phyloP scores from a whole-genome alignment of 2,113 vertebrate genomes.

The Paradoxurus hermaphroditus region DNA sequence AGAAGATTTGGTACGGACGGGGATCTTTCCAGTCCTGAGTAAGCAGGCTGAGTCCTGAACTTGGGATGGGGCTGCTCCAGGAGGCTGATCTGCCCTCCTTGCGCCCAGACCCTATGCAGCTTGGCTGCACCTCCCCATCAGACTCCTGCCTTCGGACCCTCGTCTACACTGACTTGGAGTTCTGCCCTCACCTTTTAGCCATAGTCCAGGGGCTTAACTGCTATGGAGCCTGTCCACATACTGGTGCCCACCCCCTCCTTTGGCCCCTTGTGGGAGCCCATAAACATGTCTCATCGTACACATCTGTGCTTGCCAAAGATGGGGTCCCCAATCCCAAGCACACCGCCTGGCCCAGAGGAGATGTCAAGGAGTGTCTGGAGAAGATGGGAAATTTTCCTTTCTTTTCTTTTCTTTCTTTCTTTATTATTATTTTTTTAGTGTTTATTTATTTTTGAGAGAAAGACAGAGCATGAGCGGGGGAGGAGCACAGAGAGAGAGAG shows the following conservation, averaged over 20 bases:
- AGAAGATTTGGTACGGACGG: background rate
- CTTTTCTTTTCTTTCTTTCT: too few relatives aligned
- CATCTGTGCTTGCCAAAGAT: background rate
- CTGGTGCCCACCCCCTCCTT: background rate
- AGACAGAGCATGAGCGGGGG: too few relatives aligned
- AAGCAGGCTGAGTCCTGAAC: background rate
- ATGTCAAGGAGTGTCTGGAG: background rate
- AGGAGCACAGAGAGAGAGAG: too few relatives aligned
- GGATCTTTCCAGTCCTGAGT: background rate
- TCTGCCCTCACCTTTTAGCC: background rate
- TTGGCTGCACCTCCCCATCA: background rate
- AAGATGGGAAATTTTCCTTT: background rate
- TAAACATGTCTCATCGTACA: background rate
- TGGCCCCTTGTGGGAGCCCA: fast-evolving
- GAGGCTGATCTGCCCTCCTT: background rate
- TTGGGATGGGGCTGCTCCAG: background rate
- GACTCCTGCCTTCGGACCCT: background rate
- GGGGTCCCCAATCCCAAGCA: background rate
- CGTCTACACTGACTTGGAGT: background rate
- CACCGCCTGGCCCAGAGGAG: background rate
- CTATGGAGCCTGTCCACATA: background rate
- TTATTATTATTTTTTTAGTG: too few relatives aligned
- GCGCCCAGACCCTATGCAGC: fast-evolving
- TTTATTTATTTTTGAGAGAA: background rate
- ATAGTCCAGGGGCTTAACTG: background rate